Evolutionary conservation across 2,797 vertebrate species (phyloP), one percentile per base, ranked within the genome.

Genomic region (Lagocephalus sceleratus): DNA sequence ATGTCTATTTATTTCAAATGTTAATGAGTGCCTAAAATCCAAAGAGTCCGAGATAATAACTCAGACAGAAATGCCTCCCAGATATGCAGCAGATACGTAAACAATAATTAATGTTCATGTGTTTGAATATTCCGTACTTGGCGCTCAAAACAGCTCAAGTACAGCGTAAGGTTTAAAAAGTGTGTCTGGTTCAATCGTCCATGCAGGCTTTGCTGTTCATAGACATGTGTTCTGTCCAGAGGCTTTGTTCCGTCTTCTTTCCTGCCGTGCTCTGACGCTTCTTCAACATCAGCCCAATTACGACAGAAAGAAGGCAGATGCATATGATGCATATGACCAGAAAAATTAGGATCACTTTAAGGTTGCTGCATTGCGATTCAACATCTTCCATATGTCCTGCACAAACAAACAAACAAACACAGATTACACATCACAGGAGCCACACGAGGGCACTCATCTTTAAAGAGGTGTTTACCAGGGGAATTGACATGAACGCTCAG

Each of bases 401-500:
- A 66, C 43, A 38, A 9, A 53, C n/a, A 63, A 50, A 41, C 20
- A 58, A 58, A 49, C 21, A 63, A 12, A 44, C 0, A 2, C 3
- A 44, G 7, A 35, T 7, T 16, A 17, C n/a, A 19, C 19, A 21
- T 16, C 32, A 35, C 32, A 2, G 3, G 11, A 35, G 32, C 32
- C 32, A 14, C 12, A 35, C 14, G 4, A 3, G 11, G 12, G 32
- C 10, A 32, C 29, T 32, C 26, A 26, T 26, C 2, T 29, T 29
- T 12, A 35, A 14, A 26, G 2, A 3, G 20, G 15, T 63, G 1
- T 52, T 87, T 83, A 94, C 93, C 92, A 68, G 86, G 69, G 47
- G 58, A 7, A 8, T 38, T 66, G 58, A 95, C 66, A 55, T 50
- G 50, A 48, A 94, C 25, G 0, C 5, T 76, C 6, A 91, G 79